Percentiles rank a stretch among this genome's conserved stretches.
These are phyloP conservation scores for Rachycentron canadum DNA, from an alignment of 2,797 vertebrate species.

Conservation along the genomic window DNA sequence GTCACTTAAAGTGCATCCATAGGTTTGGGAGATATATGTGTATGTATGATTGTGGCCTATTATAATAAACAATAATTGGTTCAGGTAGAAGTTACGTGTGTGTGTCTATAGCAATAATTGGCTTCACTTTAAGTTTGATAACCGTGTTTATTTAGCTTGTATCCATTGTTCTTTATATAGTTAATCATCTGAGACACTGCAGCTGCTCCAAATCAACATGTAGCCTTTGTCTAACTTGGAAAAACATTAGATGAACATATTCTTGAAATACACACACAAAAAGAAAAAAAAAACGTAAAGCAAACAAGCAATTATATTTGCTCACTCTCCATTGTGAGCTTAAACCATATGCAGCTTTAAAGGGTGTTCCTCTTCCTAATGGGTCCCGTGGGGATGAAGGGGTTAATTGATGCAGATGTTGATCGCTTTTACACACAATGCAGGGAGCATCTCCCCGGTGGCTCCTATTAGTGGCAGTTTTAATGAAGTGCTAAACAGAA, in stretches of 20 bases:
- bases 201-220: conserved; percentile 8
- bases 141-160: background rate
- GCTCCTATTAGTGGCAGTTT: conserved; percentile 92
- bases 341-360: conserved; percentile 90
- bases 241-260: conserved; percentile 32
- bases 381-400: conserved; percentile 87
- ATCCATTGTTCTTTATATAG: background rate
- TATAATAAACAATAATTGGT: conserved; percentile 17
- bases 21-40: background rate
- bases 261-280: conserved; percentile 69
- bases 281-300: conserved; percentile 63
- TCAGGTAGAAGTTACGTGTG: background rate
- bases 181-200: background rate
- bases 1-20: conserved; percentile 18
- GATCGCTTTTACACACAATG: conserved; percentile 90
- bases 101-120: conserved; percentile 12
- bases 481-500: conserved; percentile 94
- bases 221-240: conserved; percentile 41
- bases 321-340: conserved; percentile 83
- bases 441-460: conserved; percentile 88
- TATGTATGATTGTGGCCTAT: conserved; percentile 8
- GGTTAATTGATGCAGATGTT: conserved; percentile 97
- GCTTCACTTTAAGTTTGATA: background rate
- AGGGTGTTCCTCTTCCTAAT: conserved; percentile 91
- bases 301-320: conserved; percentile 88